Conservation (phyloP, 2,888 invertebrate genomes). For the Chrysina gloriosa region DNA sequence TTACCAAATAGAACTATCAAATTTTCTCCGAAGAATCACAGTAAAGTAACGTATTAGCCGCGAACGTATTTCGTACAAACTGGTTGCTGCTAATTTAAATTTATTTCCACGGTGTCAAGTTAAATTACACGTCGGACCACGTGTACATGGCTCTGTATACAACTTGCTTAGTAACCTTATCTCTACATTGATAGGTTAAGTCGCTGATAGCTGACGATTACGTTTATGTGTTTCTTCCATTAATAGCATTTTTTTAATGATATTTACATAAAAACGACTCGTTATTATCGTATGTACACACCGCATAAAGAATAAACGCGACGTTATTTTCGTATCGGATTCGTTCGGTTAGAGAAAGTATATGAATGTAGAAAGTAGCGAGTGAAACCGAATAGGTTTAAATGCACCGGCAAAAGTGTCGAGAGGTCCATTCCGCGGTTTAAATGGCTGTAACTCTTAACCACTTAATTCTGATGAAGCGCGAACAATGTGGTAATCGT, state of each 20-base stretch:
- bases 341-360: constrained; percentile 10
- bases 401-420: neutral
- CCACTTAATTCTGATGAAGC: neutral
- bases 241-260: neutral
- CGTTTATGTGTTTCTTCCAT: constrained; percentile 5
- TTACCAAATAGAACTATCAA: neutral
- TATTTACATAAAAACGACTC: neutral
- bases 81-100: constrained; percentile 1
- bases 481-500: neutral
- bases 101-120: constrained; percentile 18
- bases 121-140: constrained; percentile 16
- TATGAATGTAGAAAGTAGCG: neutral
- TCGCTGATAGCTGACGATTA: constrained; percentile 11
- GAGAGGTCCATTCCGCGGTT: neutral
- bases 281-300: neutral
- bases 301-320: neutral
- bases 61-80: constrained; percentile 1
- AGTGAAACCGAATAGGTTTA: neutral
- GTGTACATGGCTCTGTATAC: constrained; percentile 4
- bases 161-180: constrained; percentile 24
- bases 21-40: neutral
- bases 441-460: neutral
- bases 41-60: neutral
- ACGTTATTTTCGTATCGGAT: neutral
- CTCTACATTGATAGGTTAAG: constrained; percentile 22